Percentiles rank a stretch among this genome's conserved stretches.
These are phyloP conservation scores for Bambusicola thoracicus DNA, from an alignment of 2,113 vertebrate species.

Conservation along the genomic window DNA sequence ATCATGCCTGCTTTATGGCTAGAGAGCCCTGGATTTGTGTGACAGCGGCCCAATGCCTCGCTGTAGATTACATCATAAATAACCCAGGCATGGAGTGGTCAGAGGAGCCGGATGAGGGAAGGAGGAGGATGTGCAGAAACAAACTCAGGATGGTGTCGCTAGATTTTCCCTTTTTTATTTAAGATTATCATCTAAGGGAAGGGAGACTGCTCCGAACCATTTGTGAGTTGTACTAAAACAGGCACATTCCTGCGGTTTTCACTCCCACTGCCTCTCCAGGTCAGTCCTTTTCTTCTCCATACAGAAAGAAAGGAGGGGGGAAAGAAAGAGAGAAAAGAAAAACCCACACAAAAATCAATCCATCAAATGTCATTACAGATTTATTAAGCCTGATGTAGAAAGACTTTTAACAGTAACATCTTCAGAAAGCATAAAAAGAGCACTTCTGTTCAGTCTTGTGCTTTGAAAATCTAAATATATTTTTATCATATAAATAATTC, in stretches of 20 bases:
- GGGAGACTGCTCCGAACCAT: not conserved
- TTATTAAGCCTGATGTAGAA: conserved; percentile 88
- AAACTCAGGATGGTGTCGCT: not conserved
- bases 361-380: conserved; percentile 88
- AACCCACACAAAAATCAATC: conserved; percentile 80
- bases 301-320: not conserved
- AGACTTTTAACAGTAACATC: conserved; percentile 85
- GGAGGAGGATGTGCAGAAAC: not conserved
- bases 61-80: conserved; percentile 56
- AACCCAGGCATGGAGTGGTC: conserved; percentile 35
- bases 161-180: not conserved
- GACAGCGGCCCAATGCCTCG: conserved; percentile 48
- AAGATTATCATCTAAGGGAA: not conserved
- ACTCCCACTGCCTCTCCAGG: conserved; percentile 9
- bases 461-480: conserved; percentile 90
- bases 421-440: conserved; percentile 86
- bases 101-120: not conserved
- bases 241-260: not conserved
- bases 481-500: conserved; percentile 90
- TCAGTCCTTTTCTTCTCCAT: not conserved
- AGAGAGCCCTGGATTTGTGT: conserved; percentile 49
- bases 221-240: not conserved
- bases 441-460: conserved; percentile 85
- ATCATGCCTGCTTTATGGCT: conserved; percentile 37
- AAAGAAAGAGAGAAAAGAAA: not conserved